These are phyloP conservation scores for Emydoidea blandingii DNA, from an alignment of 2,797 vertebrate genomes.

Conservation along the genomic window DNA sequence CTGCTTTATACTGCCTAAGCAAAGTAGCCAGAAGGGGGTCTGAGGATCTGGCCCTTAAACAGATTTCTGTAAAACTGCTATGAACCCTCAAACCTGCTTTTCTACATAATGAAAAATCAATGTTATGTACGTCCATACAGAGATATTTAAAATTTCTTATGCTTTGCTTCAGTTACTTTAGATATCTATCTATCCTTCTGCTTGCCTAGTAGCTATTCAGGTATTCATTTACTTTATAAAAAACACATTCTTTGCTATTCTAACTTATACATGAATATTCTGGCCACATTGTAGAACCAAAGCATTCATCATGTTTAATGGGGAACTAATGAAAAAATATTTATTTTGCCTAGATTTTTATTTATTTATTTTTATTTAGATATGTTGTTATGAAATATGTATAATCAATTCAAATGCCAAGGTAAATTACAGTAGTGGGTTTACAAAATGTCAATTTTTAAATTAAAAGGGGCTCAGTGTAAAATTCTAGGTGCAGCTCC, in stretches of 20 bases:
- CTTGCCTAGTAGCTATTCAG: neutral
- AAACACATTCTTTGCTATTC: neutral
- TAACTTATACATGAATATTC: conserved; percentile 40
- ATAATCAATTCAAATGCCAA: conserved; percentile 31
- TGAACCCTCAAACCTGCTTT: neutral
- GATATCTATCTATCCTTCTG: rapidly evolving
- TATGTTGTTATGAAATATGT: conserved; percentile 39
- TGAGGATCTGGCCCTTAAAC: neutral
- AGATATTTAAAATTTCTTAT: neutral
- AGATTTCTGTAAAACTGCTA: neutral
- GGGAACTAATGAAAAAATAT: conserved; percentile 60
- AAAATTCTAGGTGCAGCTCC: neutral
- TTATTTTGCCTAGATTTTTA: conserved; percentile 2
- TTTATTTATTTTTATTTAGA: neutral
- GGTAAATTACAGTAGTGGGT: conserved; percentile 30
- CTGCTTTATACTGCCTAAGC: neutral
- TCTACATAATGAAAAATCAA: neutral
- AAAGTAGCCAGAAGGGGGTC: neutral
- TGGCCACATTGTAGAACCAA: neutral
- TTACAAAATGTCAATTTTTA: conserved; percentile 35
- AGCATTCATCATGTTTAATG: conserved; percentile 56
- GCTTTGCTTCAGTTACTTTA: neutral
- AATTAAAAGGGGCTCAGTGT: conserved; percentile 18
- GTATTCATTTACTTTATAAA: neutral
- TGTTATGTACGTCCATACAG: neutral